A percentile compares a stretch with the other conserved stretches of the same genome.
These are phyloP conservation scores for Dynastes tityus DNA, from an alignment of 2,888 invertebrate species.

Conservation along the genomic window DNA sequence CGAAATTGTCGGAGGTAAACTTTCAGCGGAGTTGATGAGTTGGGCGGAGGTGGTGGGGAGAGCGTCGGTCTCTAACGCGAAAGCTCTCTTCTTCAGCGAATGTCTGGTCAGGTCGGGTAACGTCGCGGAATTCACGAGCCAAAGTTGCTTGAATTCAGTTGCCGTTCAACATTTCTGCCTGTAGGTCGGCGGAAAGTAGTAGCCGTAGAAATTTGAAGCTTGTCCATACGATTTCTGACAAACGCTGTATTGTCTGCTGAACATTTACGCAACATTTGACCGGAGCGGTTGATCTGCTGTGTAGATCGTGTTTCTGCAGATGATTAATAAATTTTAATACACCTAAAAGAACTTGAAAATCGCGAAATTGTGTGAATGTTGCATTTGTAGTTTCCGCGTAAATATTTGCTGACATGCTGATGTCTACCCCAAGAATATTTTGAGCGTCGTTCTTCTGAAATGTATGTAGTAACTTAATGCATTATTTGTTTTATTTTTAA, in stretches of 20 bases:
- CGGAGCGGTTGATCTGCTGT: background rate
- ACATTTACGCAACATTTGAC: conserved; percentile 20
- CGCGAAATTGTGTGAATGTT: conserved; percentile 2
- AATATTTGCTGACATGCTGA: background rate
- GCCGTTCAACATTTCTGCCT: conserved; percentile 32
- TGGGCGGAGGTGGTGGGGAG: conserved; percentile 10
- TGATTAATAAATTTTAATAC: background rate
- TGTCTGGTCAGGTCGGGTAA: conserved; percentile 36
- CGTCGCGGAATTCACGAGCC: conserved; percentile 32
- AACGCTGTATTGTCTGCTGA: conserved; percentile 9
- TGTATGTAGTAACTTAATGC: background rate
- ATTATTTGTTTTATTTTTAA: background rate
- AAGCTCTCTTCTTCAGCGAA: conserved; percentile 15
- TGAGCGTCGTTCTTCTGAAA: background rate
- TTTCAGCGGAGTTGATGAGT: conserved; percentile 44
- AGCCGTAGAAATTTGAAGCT: conserved; percentile 7
- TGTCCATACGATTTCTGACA: conserved; percentile 18
- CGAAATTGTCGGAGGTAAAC: conserved; percentile 44
- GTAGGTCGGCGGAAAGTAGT: conserved; percentile 6
- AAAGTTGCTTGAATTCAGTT: conserved; percentile 20
- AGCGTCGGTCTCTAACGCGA: background rate
- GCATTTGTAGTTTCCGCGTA: background rate
- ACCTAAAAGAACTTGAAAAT: background rate
- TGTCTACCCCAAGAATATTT: background rate
- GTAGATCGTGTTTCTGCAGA: background rate